These are phyloP conservation scores for Drosophila bipectinata DNA, from an alignment of 1,140 invertebrate species.

Conservation along the genomic window DNA sequence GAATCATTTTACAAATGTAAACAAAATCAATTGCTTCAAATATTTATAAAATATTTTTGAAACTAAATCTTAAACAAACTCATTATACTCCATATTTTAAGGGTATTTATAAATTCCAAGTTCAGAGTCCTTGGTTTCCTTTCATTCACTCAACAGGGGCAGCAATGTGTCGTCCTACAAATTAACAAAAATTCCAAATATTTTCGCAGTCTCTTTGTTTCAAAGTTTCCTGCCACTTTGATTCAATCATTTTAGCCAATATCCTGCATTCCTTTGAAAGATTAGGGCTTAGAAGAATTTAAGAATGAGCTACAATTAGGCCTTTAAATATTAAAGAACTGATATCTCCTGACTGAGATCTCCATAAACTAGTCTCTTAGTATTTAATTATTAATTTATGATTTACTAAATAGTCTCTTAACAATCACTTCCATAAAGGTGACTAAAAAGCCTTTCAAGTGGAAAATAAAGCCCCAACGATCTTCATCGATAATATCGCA, in stretches of 20 bases:
- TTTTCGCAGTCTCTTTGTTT: conserved; percentile 48
- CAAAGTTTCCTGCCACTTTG: conserved; percentile 48
- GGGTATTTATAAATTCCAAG: conserved; percentile 10
- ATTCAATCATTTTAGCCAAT: conserved; percentile 55
- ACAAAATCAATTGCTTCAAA: background rate
- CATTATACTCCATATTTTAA: background rate
- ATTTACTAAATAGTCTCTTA: background rate
- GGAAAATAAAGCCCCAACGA: background rate
- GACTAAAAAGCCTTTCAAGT: conserved; percentile 19
- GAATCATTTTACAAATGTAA: background rate
- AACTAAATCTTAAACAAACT: background rate
- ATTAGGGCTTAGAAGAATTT: conserved; percentile 4
- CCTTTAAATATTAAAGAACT: background rate
- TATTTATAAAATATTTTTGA: background rate
- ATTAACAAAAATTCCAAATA: conserved; percentile 80
- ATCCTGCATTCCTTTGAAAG: conserved; percentile 4
- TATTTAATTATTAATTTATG: background rate
- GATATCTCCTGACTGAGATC: no score
- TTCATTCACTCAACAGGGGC: conserved; percentile 47
- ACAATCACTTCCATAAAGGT: conserved; percentile 1
- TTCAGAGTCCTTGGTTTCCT: conserved; percentile 1
- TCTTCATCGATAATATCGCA: conserved; percentile 28
- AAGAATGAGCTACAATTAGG: conserved; percentile 2
- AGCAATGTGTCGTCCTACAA: conserved; percentile 76
- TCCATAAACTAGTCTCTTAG: background rate